Percentiles rank a stretch among this genome's conserved stretches.
Evolutionary conservation across 2,113 vertebrate species (phyloP).

Genomic region (Euleptes europaea): DNA sequence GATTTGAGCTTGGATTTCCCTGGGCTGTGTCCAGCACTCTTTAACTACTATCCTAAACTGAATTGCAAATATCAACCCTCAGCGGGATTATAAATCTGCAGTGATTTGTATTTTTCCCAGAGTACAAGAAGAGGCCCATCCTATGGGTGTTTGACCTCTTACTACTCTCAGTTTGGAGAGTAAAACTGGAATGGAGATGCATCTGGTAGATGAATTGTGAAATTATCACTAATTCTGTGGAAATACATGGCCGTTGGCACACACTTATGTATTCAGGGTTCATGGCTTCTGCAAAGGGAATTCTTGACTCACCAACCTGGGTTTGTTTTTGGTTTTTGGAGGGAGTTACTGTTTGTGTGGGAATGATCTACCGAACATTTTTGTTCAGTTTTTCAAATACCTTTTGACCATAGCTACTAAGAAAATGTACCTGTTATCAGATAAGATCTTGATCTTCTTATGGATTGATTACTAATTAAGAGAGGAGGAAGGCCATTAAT

Average conservation of each 20-base stretch:
- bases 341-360: too few relatives aligned
- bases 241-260: neutral
- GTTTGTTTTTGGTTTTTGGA: too few relatives aligned
- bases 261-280: too few relatives aligned
- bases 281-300: too few relatives aligned
- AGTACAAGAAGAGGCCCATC: neutral
- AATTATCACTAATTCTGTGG: slow-evolving; percentile 12
- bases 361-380: too few relatives aligned
- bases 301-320: too few relatives aligned
- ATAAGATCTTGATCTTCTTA: too few relatives aligned
- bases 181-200: slow-evolving; percentile 4
- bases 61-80: neutral
- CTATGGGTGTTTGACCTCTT: neutral
- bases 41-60: neutral
- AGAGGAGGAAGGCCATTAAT: too few relatives aligned
- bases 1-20: neutral
- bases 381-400: too few relatives aligned
- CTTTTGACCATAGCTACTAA: too few relatives aligned
- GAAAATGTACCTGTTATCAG: too few relatives aligned
- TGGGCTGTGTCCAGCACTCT: neutral
- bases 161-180: slow-evolving; percentile 30
- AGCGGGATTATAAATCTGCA: neutral
- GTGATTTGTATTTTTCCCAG: neutral
- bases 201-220: slow-evolving; percentile 58
- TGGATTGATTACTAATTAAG: too few relatives aligned